These are phyloP conservation scores for Drosophila santomea DNA, from an alignment of 1,140 invertebrate species.

Conservation along the genomic window DNA sequence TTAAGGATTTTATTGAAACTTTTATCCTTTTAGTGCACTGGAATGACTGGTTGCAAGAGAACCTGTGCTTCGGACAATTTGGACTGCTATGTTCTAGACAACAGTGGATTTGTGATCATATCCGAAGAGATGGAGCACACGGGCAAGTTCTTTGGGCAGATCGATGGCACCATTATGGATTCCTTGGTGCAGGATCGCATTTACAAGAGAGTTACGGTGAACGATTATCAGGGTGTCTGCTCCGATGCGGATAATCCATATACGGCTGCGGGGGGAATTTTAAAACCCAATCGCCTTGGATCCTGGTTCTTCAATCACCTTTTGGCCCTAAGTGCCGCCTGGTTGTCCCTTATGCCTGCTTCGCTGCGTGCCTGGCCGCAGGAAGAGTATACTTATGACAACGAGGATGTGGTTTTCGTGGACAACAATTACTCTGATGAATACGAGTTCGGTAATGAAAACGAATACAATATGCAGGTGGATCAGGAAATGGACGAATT, in stretches of 20 bases:
- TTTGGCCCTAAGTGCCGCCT: slow-evolving; percentile 68
- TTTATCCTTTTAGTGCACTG: slow-evolving; percentile 88
- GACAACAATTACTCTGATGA: slow-evolving; percentile 79
- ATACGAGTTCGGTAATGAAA: slow-evolving; percentile 78
- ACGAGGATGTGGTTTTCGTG: slow-evolving; percentile 76
- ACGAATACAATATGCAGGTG: slow-evolving; percentile 66
- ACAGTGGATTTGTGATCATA: slow-evolving; percentile 96
- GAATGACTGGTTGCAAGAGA: slow-evolving; percentile 89
- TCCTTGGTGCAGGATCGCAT: slow-evolving; percentile 95
- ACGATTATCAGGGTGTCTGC: slow-evolving; percentile 95
- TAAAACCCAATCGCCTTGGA: slow-evolving; percentile 62
- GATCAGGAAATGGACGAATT: slow-evolving; percentile 82
- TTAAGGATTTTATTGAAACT: background rate
- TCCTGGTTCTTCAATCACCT: slow-evolving; percentile 78
- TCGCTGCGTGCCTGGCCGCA: slow-evolving; percentile 78
- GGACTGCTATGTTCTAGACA: slow-evolving; percentile 96
- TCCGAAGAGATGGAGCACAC: slow-evolving; percentile 94
- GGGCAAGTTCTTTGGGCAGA: slow-evolving; percentile 95
- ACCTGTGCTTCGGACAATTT: slow-evolving; percentile 94
- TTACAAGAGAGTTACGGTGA: slow-evolving; percentile 93
- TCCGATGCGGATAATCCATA: slow-evolving; percentile 90
- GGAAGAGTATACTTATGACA: slow-evolving; percentile 81
- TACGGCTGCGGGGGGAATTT: slow-evolving; percentile 86
- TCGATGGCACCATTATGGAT: slow-evolving; percentile 98
- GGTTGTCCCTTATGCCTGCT: slow-evolving; percentile 73